Evolutionary conservation across 2,797 vertebrate species (phyloP), one percentile per base, ranked within the genome.

Genomic region (Pteronotus mesoamericanus): DNA sequence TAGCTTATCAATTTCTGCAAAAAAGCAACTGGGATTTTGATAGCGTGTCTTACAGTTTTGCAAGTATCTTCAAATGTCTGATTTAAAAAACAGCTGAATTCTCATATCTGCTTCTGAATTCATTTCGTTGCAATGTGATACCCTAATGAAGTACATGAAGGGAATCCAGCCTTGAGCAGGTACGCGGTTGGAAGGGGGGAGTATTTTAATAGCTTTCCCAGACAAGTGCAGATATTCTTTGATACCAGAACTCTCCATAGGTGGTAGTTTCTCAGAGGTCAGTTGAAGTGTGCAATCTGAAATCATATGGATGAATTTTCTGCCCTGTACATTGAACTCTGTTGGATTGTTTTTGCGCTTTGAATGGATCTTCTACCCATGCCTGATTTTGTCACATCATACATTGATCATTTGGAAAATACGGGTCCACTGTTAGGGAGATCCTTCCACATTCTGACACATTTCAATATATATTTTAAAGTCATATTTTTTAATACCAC

Each of bases 391-490:
- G 37, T 74, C 53, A n/a, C 42, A 2, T 34, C 29, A 14, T 29
- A n/a, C n/a, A 21, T 75, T 69, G 34, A 15, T 89, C 69, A 69
- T 9, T 82, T 77, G 51, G n/a, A 74, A 89, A 82, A 61, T n/a
- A 42, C 2, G 59, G 74, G 46, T 69, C 94, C 18, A 18, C 51
- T 77, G 3, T 75, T 94, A 24, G 0, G 2, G 26, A 89, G 34
- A 59, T 84, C 57, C 71, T 83, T 91, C 83, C 34, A 44, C n/a
- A 11, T 77, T 42, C 74, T 44, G 61, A 48, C 19, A 44, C 21
- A 77, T 94, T 71, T 93, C 77, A 72, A 19, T 92, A 59, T 82
- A 44, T 92, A 18, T 57, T 59, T 69, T 92, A 64, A 86, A 74
- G 44, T 95, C 57, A 37, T 32, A 9, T 84, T 74, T 77, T 39